Base-by-base conservation (phyloP, 2,113 vertebrate species). In the Tragelaphus buxtoni region DNA sequence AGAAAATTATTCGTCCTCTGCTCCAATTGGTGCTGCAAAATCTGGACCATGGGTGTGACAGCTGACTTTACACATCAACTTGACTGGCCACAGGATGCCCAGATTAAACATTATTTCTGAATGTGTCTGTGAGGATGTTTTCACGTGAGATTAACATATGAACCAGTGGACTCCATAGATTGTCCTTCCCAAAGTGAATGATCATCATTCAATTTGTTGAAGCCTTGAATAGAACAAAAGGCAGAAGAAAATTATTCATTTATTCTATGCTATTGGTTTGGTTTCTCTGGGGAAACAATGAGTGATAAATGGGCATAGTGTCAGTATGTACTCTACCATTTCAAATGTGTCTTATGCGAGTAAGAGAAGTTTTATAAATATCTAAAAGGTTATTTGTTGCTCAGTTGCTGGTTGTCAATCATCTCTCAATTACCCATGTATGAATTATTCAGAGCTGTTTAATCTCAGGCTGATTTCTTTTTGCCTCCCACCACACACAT, bases 371-470 rank as follows among this genome's bases (percentile, higher is more conserved):
- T 93, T 87, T 94, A 80, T 87, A 95, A 96, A 94, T 83, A 95
- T 47, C 51, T 92, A 42, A 96, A 95, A 97, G 45, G 63, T 90
- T 97, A 93, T 89, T 94, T 94, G 47, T 84, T 93, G 93, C 32
- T 72, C 65, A 80, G 7, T 79, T 95, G 35, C 84, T 55, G 58
- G 42, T 53, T 94, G 80, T 87, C 92, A 97, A 1, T 94, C 88
- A 88, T 74, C 39, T 90, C 60, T 76, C 91, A 92, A 69, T 96
- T 97, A 94, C 11, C 26, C 49, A 47, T 53, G 5, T 79, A 95
- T 93, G 63, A 87, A 94, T 96, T 94, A 94, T 90, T 94, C 91
- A 94, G 45, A 91, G 13, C 14, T 90, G 6, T 24, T 65, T 91
- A 91, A 93, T 95, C 87, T 96, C 60, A 91, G 79, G 9, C 72